Base-by-base conservation (phyloP, 2,888 invertebrate genomes). In the Rhopalosiphum nymphaeae region DNA sequence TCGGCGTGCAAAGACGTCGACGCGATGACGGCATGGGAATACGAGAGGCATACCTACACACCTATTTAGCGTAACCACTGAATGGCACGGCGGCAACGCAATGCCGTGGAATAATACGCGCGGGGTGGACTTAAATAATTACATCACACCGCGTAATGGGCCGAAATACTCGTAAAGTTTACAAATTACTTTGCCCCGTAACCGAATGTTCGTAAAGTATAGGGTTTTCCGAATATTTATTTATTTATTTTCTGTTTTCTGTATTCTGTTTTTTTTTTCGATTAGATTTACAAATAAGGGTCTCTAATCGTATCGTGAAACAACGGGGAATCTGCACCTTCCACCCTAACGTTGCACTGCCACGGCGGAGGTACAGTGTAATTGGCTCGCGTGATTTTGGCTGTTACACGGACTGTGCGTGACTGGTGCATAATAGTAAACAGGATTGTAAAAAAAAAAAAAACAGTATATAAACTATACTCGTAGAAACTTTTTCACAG, bases 251-350 rank as follows among this genome's bases (percentile, higher is more conserved):
- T 84, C n/a, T 49, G 29, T 93, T 78, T 88, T 49, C 87, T 49
- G 29, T 93, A 56, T 88, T 49, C 87, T 36, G n/a, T 92, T 89
- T 89, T 42, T 89, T 42, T 89, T 93, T 94, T 94, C 93, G 89
- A 94, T 94, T 94, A 94, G 90, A 94, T 94, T 94, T 90, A 94
- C 93, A 94, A 94, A 94, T 94, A 94, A 94, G 57, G 93, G 93
- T 89, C 49, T 90, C 93, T 90, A 85, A 90, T 90, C 90, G 90
- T 94, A 90, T 90, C 89, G 90, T 36, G 85, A 86, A 90, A 94
- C 85, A 57, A 94, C 42, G 61, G 93, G 61, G 86, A 94, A 94
- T 91, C 90, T 94, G 93, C 90, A 94, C 93, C 84, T 56, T 56
- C 88, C 78, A 89, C 88, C 92, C 56, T 53, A 53, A 42, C 78